These are phyloP conservation scores for Oncorhynchus gorbuscha DNA, from an alignment of 2,113 vertebrate species.

Conservation along the genomic window DNA sequence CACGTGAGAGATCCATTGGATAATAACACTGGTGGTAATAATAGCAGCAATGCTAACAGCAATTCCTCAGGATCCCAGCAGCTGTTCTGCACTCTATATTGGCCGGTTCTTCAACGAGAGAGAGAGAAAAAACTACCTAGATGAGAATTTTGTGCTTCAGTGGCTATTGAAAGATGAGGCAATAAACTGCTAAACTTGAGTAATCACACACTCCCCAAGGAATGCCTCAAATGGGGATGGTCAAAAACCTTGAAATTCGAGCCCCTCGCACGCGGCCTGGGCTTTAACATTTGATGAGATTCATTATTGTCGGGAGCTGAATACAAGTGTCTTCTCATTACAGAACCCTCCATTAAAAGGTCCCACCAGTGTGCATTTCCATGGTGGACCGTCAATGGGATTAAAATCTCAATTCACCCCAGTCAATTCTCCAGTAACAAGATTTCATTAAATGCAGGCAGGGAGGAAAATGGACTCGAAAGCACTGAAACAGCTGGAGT, in stretches of 20 bases:
- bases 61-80: slow-evolving; percentile 80
- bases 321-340: slow-evolving; percentile 97
- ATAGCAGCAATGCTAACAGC: slow-evolving; percentile 46
- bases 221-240: slow-evolving; percentile 93
- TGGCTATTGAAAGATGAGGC: slow-evolving; percentile 99
- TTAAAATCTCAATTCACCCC: slow-evolving; percentile 99
- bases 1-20: slow-evolving; percentile 1
- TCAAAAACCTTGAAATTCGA: slow-evolving; percentile 98
- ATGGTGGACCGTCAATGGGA: slow-evolving; percentile 90
- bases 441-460: slow-evolving; percentile 98
- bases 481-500: slow-evolving; percentile 98
- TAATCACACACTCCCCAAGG: slow-evolving; percentile 96
- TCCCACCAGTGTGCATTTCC: slow-evolving; percentile 89
- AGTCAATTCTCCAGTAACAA: slow-evolving; percentile 99
- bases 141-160: slow-evolving; percentile 99
- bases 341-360: slow-evolving; percentile 90
- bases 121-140: slow-evolving; percentile 85
- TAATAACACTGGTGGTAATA: slow-evolving; percentile 12
- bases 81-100: slow-evolving; percentile 89
- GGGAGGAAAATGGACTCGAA: slow-evolving; percentile 92
- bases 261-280: slow-evolving; percentile 79
- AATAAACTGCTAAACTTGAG: slow-evolving; percentile 99
- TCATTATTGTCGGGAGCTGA: slow-evolving; percentile 91
- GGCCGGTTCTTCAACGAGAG: slow-evolving; percentile 87
- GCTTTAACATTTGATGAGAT: slow-evolving; percentile 95